Base-by-base conservation (phyloP, 2,888 invertebrate species). In the Nymphalis polychloros region DNA sequence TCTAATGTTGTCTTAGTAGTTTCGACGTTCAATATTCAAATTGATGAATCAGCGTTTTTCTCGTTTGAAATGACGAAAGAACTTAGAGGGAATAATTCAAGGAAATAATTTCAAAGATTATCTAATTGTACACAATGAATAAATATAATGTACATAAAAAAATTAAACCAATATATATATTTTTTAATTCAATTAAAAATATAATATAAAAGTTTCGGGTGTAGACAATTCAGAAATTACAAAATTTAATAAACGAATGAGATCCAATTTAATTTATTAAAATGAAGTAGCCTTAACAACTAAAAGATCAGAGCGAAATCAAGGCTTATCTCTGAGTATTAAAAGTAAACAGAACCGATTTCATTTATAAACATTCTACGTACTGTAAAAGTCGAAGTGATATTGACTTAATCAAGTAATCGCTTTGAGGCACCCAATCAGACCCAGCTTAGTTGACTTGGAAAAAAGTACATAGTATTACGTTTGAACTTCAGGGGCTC, bases 1-100 rank as follows among this genome's bases (percentile, higher is more conserved):
- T 80, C 75, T 82, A 85, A 85, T 83, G 81, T 79, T 76, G 73
- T 72, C 75, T 41, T 41, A 41, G 78, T 77, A 75, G 77, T 82
- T 81, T 83, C 78, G 77, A 78, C 76, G 77, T 78, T 81, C 79
- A 81, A 83, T 84, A 86, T 85, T 83, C 82, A 84, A 84, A 86
- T 85, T 83, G 84, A 81, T 81, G 83, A 84, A 82, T 84, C 81
- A 80, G 80, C 72, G 70, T 64, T 64, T 60, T 63, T 70, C 60
- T 64, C 31, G 20, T 48, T n/a, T 31, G 8, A 41, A 35, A 57
- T 19, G 19, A 31, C 2, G n/a, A 31, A n/a, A 8, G 19, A 19
- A 49, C 19, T 49, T 1, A 7, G 17, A 31, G 8, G n/a, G 27
- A 31, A 55, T 31, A 55, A 55, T 55, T n/a, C 7, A 17, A 23